phyloP scores from a whole-genome alignment of 2,113 vertebrate genomes.

The Casuarius casuarius region DNA sequence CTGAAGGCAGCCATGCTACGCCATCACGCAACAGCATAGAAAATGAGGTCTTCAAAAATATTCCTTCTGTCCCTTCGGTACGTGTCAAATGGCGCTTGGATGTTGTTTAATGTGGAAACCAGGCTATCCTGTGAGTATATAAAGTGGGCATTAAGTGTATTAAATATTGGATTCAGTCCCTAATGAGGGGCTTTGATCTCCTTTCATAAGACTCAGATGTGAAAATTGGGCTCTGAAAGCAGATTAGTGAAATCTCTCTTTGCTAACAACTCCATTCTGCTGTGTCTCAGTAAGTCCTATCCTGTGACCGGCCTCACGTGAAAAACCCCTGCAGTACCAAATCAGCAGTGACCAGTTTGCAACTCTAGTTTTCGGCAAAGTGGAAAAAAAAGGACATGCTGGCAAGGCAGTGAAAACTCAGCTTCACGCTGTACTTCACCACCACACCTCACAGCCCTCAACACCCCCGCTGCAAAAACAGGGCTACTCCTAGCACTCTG shows the following conservation, averaged over 20 bases:
- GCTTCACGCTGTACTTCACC: not conserved
- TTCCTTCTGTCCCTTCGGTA: not conserved
- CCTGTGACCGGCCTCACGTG: accelerated
- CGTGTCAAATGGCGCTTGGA: not conserved
- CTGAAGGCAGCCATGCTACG: not conserved
- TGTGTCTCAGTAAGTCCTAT: not conserved
- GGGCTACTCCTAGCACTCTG: not conserved
- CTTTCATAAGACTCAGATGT: constrained; percentile 13
- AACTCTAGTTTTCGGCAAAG: not conserved
- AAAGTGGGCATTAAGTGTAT: not conserved
- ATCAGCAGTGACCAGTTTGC: not conserved
- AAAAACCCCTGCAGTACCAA: not conserved
- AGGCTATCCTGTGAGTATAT: not conserved
- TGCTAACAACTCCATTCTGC: not conserved
- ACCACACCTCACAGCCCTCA: not conserved
- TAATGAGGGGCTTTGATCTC: constrained; percentile 54
- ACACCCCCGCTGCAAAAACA: not conserved
- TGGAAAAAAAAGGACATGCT: not conserved
- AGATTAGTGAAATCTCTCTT: constrained; percentile 20
- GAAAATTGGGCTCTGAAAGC: constrained; percentile 26
- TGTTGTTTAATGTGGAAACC: not conserved
- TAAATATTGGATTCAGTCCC: constrained; percentile 27
- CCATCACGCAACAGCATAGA: not conserved
- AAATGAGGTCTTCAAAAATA: not conserved
- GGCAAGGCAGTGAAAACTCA: not conserved